A percentile compares a stretch with the other conserved stretches of the same genome.
Evolutionary conservation across 2,113 vertebrate species (phyloP).

Genomic region (Panthera tigris): DNA sequence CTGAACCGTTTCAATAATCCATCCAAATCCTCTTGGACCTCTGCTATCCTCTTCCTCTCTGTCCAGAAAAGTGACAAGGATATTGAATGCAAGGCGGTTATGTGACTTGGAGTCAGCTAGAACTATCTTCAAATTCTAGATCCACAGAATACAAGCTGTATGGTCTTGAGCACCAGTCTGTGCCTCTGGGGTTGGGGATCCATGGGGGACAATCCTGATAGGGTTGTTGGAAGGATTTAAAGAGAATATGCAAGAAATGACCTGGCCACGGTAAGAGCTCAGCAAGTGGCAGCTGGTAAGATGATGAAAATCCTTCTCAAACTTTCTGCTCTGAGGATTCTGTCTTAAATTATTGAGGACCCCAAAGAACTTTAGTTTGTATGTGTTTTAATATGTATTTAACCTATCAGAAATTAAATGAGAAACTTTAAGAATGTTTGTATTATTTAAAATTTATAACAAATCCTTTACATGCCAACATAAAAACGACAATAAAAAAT

Average conservation of each 20-base stretch:
- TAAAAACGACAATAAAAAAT: not conserved
- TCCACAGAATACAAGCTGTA: too few species aligned
- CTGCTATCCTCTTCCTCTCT: not conserved
- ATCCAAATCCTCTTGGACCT: not conserved
- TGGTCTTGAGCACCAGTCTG: not conserved
- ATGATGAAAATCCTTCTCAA: not conserved
- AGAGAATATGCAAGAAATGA: not conserved
- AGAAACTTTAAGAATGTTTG: constrained; percentile 10
- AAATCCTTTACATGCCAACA: not conserved
- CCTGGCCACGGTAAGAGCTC: not conserved
- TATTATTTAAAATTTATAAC: not conserved
- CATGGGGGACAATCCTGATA: not conserved
- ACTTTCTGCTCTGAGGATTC: not conserved
- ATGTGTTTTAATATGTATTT: not conserved
- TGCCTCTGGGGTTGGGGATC: not conserved
- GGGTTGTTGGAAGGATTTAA: not conserved
- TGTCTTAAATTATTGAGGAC: not conserved
- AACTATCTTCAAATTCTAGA: not conserved
- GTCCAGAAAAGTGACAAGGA: not conserved
- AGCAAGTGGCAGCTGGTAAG: not conserved
- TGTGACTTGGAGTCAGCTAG: not conserved
- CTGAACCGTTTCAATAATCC: not conserved
- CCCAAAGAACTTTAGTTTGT: not conserved
- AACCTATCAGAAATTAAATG: not conserved
- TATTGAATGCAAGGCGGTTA: not conserved